Percentiles rank a stretch among this genome's conserved stretches.
phyloP scores from a whole-genome alignment of 1,140 invertebrate genomes.

The Cyphomyrmex costatus region DNA sequence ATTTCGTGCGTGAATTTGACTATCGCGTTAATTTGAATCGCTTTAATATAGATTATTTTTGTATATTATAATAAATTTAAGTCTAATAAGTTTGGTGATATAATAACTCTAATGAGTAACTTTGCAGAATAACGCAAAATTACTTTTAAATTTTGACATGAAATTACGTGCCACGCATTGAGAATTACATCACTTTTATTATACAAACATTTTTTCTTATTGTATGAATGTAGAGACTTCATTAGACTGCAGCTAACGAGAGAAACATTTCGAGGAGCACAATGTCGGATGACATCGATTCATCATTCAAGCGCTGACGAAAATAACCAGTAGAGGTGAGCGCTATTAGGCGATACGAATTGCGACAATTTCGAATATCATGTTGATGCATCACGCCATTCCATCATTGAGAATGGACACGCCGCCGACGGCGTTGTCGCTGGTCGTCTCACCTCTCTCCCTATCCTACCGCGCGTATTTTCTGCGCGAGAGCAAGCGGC shows the following conservation, averaged over 20 bases:
- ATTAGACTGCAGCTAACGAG: slow-evolving; percentile 26
- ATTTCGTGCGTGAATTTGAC: too few relatives aligned
- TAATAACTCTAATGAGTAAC: too few relatives aligned
- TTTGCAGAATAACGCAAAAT: neutral
- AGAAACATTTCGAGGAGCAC: slow-evolving; percentile 37
- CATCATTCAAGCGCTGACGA: slow-evolving; percentile 66
- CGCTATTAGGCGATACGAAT: slow-evolving; percentile 81
- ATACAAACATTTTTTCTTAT: neutral
- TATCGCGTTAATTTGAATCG: too few relatives aligned
- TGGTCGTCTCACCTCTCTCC: slow-evolving; percentile 64
- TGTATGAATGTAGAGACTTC: neutral
- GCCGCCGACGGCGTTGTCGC: slow-evolving; percentile 68
- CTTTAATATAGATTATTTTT: too few relatives aligned
- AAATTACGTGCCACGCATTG: neutral
- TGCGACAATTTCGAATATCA: slow-evolving; percentile 83
- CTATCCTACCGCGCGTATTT: slow-evolving; percentile 63
- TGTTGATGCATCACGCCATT: slow-evolving; percentile 81
- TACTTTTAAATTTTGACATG: neutral
- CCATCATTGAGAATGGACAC: slow-evolving; percentile 81
- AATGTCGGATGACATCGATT: slow-evolving; percentile 69
- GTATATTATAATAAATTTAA: too few relatives aligned
- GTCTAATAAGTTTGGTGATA: too few relatives aligned
- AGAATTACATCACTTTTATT: slow-evolving; percentile 15
- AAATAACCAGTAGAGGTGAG: slow-evolving; percentile 75
- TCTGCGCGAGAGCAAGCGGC: slow-evolving; percentile 13